A percentile compares a stretch with the other conserved stretches of the same genome.
Evolutionary conservation across 2,797 vertebrate species (phyloP).

Genomic region (Darevskia nairensis): DNA sequence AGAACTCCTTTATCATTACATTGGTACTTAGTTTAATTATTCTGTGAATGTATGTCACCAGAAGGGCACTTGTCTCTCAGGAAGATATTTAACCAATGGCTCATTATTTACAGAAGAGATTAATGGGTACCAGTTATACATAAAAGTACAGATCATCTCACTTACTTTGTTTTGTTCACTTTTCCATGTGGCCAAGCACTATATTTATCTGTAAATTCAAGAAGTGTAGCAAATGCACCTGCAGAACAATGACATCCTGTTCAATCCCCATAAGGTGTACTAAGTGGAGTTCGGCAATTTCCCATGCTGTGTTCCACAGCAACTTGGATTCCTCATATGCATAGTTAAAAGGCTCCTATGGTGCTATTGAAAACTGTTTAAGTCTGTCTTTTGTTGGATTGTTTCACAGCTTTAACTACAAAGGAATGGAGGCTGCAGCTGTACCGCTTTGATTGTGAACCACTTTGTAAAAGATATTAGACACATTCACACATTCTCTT

Average conservation of each 20-base stretch:
- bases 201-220: background rate
- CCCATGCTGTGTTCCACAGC: background rate
- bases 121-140: background rate
- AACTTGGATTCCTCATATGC: background rate
- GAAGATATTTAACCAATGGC: background rate
- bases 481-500: background rate
- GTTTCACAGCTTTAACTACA: background rate
- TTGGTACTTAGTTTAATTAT: background rate
- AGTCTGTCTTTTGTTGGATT: background rate
- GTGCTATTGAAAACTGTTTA: background rate
- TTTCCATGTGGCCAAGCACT: background rate
- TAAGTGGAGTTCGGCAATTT: background rate
- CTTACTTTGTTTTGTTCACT: background rate
- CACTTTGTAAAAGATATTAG: background rate
- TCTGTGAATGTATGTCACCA: background rate
- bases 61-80: background rate
- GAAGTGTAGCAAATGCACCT: background rate
- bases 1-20: background rate
- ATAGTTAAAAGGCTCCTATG: background rate
- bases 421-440: background rate
- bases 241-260: background rate
- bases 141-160: background rate
- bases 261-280: background rate
- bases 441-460: background rate
- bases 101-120: background rate